Percentiles rank a stretch among this genome's conserved stretches.
These are phyloP conservation scores for Actinemys pallida DNA, from an alignment of 2,113 vertebrate genomes.

Conservation along the genomic window DNA sequence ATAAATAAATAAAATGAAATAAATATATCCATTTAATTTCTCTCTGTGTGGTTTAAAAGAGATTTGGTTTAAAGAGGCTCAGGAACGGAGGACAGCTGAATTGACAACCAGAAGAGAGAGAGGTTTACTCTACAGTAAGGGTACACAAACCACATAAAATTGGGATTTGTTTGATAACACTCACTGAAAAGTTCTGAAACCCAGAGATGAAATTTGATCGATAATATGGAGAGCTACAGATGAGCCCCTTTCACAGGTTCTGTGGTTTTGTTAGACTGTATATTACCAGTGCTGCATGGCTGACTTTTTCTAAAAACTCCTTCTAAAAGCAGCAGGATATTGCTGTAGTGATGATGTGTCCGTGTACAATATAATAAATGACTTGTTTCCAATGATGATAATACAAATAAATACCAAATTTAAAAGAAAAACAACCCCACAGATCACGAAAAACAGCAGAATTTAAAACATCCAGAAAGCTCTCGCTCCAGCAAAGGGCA, in stretches of 20 bases:
- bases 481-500: slow-evolving; percentile 68
- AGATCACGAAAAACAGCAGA: slow-evolving; percentile 42
- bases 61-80: slow-evolving; percentile 35
- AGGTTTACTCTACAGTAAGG: slow-evolving; percentile 29
- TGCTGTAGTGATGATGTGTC: neutral
- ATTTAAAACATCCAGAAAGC: slow-evolving; percentile 67
- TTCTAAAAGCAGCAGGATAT: neutral
- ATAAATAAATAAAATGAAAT: neutral
- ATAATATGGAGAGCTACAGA: slow-evolving; percentile 28
- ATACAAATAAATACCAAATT: slow-evolving; percentile 58
- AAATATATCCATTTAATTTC: slow-evolving; percentile 3
- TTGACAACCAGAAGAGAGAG: neutral
- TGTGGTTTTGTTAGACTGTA: neutral
- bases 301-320: neutral
- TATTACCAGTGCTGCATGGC: neutral
- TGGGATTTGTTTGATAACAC: slow-evolving; percentile 34
- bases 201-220: slow-evolving; percentile 41
- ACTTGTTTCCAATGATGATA: slow-evolving; percentile 47
- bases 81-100: rapidly evolving
- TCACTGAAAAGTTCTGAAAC: slow-evolving; percentile 21
- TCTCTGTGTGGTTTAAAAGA: neutral
- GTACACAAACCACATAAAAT: slow-evolving; percentile 19
- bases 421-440: neutral
- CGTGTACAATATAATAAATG: slow-evolving; percentile 9
- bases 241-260: slow-evolving; percentile 34